Evolutionary conservation across 37 sponge, comb jelly and placozoan species (phyloP), one percentile per base, ranked within the genome.

Genomic region (Cliona cf. orientalis): DNA sequence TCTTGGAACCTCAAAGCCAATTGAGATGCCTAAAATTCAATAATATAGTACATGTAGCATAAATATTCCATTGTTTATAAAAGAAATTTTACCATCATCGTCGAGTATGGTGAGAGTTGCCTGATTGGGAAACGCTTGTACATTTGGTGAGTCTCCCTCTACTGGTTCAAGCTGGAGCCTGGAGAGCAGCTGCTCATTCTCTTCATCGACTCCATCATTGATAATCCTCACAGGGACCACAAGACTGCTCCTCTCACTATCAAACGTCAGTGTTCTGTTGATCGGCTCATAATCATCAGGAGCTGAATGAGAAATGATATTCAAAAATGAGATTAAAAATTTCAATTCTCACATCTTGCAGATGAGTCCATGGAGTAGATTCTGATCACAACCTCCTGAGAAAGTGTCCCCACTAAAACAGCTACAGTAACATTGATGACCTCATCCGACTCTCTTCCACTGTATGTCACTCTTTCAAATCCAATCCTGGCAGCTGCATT

Each of bases 351-450:
- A 65, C 66, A 31, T 29, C 66, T 33, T 34, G 66, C 66, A n/a
- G 32, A 34, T 36, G 35, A 32, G 33, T 65, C 66, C 66, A 65
- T 65, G 32, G 66, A 34, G 19, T 19, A 26, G 1, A 65, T n/a
- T 36, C 32, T n/a, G 2, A 65, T 36, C 2, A 3, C 32, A 19
- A 65, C 66, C 28, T 26, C 35, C 33, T 19, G 28, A 65, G 66
- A 65, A 32, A 65, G 66, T 2, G 28, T 36, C 33, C 66, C 66
- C 28, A 34, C 35, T 36, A 65, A 65, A 65, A 65, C 66, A 29
- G 66, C 66, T 65, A 32, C 36, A 9, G 17, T 36, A 31, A 65
- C 32, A 21, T 65, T 36, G 19, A 65, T 29, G 17, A 32, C 35
- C 33, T 36, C 66, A 32, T 65, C 66, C 3, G 35, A 4, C 33